Base-by-base conservation (phyloP, 2,113 vertebrate genomes). In the Esox niger region DNA sequence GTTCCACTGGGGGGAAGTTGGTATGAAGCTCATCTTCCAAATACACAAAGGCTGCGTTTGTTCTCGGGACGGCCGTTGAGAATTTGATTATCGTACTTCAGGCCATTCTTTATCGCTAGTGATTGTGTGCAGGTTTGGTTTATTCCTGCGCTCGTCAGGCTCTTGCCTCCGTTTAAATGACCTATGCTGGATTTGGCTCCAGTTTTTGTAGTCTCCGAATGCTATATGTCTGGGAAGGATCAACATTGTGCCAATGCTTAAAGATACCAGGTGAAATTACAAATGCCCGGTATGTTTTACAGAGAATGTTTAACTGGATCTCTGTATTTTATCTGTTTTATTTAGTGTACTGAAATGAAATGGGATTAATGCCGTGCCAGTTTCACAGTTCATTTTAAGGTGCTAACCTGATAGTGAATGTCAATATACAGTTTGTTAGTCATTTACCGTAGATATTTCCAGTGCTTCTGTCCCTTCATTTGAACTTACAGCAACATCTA, bases 1-100 rank as follows among this genome's bases (percentile, higher is more conserved):
- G 38, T 99, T 99, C 82, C 95, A 89, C 87, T 99, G 97, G 97
- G 95, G 97, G 52, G 95, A 99, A 97, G 94, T 99, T 74, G 97
- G 97, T 99, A 98, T 84, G 97, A 77, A 47, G 0, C 57, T 5
- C 47, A 43, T 71, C 43, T 66, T 20, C 25, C 66, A 10, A 74
- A 62, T 30, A 47, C 10, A 59, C 64, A 17, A 17, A 33, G n/a
- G 5, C 26, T 11, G 31, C 10, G 30, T 61, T 61, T 61, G 31
- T 31, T 8, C 21, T 32, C 1, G 13, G 13, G 23, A 32, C n/a
- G 11, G 31, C 32, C 23, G 30, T n/a, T 31, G 5, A 32, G 2
- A 52, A 52, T 8, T 21, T 43, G 38, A 43, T 43, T 43, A 43
- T 43, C n/a, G n/a, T n/a, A n/a, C n/a, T n/a, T n/a, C 38, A 43